Evolutionary conservation across 2,113 vertebrate species (phyloP).

Genomic region (Ondatra zibethicus): DNA sequence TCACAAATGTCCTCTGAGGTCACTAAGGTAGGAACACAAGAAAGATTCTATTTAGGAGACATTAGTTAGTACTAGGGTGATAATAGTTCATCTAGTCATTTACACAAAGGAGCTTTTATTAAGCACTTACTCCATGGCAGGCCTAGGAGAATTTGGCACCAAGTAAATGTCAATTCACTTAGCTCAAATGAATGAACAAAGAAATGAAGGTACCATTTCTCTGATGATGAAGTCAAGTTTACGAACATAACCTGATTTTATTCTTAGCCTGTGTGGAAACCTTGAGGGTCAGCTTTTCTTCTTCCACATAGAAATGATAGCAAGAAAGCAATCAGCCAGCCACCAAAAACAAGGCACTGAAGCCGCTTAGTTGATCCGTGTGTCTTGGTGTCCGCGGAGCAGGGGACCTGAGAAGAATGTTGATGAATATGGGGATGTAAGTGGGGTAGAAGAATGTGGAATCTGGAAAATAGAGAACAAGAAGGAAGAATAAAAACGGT

Average conservation of each 20-base stretch:
- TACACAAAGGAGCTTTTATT: slow-evolving; percentile 41
- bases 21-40: slow-evolving; percentile 18
- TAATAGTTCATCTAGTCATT: slow-evolving; percentile 30
- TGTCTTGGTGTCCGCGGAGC: not conserved
- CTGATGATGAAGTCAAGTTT: slow-evolving; percentile 53
- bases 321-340: slow-evolving; percentile 27
- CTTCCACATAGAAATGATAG: slow-evolving; percentile 42
- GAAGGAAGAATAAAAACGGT: not conserved
- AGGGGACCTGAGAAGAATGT: not conserved
- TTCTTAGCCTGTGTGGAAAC: not conserved
- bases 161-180: not conserved
- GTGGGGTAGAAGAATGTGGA: not conserved
- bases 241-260: slow-evolving; percentile 26
- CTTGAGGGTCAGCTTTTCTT: not conserved
- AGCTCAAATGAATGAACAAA: slow-evolving; percentile 27
- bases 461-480: not conserved
- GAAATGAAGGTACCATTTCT: slow-evolving; percentile 23
- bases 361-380: not conserved
- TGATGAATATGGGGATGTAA: not conserved
- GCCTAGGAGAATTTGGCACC: not conserved
- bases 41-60: slow-evolving; percentile 4
- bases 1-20: slow-evolving; percentile 22
- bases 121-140: not conserved
- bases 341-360: not conserved
- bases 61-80: not conserved